Percentiles rank a stretch among this genome's conserved stretches.
Evolutionary conservation across 2,888 invertebrate genomes (phyloP).

Genomic region (Spodoptera picta): DNA sequence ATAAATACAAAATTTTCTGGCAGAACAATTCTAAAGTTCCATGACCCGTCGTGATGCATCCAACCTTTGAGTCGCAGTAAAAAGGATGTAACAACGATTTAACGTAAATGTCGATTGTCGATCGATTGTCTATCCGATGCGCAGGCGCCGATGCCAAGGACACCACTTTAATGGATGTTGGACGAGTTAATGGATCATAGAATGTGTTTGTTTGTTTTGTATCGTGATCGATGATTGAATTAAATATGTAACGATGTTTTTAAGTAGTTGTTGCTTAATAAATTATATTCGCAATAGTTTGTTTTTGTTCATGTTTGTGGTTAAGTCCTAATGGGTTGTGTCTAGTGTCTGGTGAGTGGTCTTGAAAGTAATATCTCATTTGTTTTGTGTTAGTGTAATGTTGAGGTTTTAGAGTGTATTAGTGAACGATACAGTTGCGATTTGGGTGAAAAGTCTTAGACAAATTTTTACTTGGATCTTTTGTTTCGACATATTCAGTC

Average conservation of each 20-base stretch:
- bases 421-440: too few species aligned
- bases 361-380: too few species aligned
- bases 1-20: slow-evolving; percentile 1
- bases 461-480: too few species aligned
- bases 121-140: slow-evolving; percentile 38
- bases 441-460: too few species aligned
- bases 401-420: too few species aligned
- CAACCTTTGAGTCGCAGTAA: slow-evolving; percentile 48
- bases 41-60: slow-evolving; percentile 38
- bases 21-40: slow-evolving; percentile 7
- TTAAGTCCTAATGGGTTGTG: neutral
- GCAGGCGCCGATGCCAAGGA: slow-evolving; percentile 45
- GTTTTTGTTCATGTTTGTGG: neutral
- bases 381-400: too few species aligned
- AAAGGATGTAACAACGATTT: slow-evolving; percentile 49
- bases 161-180: slow-evolving; percentile 34
- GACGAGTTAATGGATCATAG: slow-evolving; percentile 31
- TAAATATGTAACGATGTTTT: slow-evolving; percentile 14
- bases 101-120: slow-evolving; percentile 39
- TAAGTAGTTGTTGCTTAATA: too few species aligned
- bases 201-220: slow-evolving; percentile 8
- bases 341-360: too few species aligned
- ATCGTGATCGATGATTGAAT: slow-evolving; percentile 15
- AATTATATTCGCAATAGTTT: neutral
- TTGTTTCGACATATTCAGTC: too few species aligned